Evolutionary conservation across 2,888 invertebrate genomes (phyloP), one percentile per base, ranked within the genome.

Genomic region (Junonia oenone): DNA sequence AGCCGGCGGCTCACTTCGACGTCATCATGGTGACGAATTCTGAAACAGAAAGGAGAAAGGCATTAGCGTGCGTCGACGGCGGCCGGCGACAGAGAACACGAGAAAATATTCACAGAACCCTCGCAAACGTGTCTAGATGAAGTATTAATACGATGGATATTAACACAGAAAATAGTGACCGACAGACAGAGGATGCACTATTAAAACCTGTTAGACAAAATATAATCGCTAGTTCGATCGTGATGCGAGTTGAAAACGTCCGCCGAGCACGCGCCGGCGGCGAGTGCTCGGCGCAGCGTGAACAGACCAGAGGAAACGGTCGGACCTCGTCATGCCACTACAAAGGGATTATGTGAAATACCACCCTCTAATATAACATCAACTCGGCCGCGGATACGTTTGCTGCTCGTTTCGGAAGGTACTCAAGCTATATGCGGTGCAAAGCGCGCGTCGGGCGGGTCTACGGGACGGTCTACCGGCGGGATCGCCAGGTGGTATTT

Each of bases 11-110:
- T 97, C 97, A 97, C 96, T 97, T 97, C 94, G 97, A 97, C 94
- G 97, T 97, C 97, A 97, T 97, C 97, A 97, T 97, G 94, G 97
- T 97, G 94, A 97, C 97, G 94, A 97, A 97, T 94, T 97, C 97
- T 97, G 94, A 95, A 94, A 81, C 86, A 83, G 75, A 80, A 72
- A 63, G 64, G 26, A 58, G 55, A 50, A 54, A 4, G 2, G 43
- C 59, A 71, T 81, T 69, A 81, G 69, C 26, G 13, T 3, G 6
- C 14, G n/a, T 31, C 22, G 11, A 35, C 27, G 13, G 11, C 5
- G 14, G 22, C 13, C 15, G 31, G 6, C 17, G 5, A 43, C 26
- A 50, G 59, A 17, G 17, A 54, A 27, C 45, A 59, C 59, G 56
- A 45, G 43, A 37, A 38, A 38, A 17, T 38, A 38, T 38, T 38